A percentile compares a stretch with the other conserved stretches of the same genome.
These are phyloP conservation scores for Leptinotarsa haldemani DNA, from an alignment of 2,888 invertebrate species.

Conservation along the genomic window DNA sequence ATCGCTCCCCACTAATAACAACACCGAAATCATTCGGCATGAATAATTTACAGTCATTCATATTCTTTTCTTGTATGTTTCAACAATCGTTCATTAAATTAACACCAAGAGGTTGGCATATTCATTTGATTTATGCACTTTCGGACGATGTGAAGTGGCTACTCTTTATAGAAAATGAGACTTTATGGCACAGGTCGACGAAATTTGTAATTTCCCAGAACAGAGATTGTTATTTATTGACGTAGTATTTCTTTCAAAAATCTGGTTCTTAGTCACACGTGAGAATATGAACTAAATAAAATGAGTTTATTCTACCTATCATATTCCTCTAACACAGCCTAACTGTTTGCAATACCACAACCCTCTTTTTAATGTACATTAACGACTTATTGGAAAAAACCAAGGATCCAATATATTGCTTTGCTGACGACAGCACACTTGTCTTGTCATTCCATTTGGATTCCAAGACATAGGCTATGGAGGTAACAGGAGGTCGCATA, in stretches of 20 bases:
- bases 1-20: constrained; percentile 45
- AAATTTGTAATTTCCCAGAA: constrained; percentile 14
- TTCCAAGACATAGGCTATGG: no score
- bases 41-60: constrained; percentile 47
- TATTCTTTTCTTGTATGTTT: constrained; percentile 44
- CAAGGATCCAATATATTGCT: no score
- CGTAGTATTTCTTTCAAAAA: neutral
- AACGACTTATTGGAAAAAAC: no score
- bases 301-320: neutral
- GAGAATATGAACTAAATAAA: neutral
- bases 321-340: neutral
- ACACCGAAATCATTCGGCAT: constrained; percentile 45
- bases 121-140: constrained; percentile 42
- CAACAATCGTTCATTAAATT: constrained; percentile 49
- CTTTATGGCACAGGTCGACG: constrained; percentile 12
- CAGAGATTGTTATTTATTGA: constrained; percentile 1
- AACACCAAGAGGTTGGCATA: constrained; percentile 43
- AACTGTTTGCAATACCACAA: no score
- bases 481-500: no score
- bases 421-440: no score
- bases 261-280: neutral
- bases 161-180: constrained; percentile 26
- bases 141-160: constrained; percentile 27
- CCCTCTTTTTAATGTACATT: no score
- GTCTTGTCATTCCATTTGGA: no score